Evolutionary conservation across 2,113 vertebrate species (phyloP).

Genomic region (Stegastes partitus): DNA sequence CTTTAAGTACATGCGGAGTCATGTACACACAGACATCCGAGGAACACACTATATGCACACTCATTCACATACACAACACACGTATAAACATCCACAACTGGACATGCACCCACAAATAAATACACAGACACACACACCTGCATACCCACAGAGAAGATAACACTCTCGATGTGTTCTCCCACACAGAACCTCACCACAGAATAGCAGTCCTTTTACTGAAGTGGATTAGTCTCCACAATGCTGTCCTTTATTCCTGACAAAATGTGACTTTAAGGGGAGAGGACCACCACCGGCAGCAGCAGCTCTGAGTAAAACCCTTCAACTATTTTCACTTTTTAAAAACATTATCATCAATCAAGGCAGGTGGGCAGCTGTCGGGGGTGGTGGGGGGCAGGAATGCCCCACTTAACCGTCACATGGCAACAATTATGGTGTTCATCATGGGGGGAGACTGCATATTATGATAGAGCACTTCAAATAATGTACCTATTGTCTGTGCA

Average conservation of each 20-base stretch:
- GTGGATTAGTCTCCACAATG: slow-evolving; percentile 82
- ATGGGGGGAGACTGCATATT: slow-evolving; percentile 32
- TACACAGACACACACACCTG: slow-evolving; percentile 21
- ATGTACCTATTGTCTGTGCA: slow-evolving; percentile 62
- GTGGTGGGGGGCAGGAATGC: slow-evolving; percentile 58
- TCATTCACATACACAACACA: no score
- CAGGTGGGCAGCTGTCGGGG: slow-evolving; percentile 77
- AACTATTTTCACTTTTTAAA: slow-evolving; percentile 82
- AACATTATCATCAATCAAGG: slow-evolving; percentile 87
- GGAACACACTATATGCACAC: no score
- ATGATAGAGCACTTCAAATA: slow-evolving; percentile 52
- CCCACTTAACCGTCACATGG: slow-evolving; percentile 76
- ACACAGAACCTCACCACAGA: slow-evolving; percentile 54
- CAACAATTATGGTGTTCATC: slow-evolving; percentile 72
- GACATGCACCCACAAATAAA: slow-evolving; percentile 28
- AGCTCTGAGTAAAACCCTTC: slow-evolving; percentile 54
- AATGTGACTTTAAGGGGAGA: slow-evolving; percentile 73
- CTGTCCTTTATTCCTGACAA: slow-evolving; percentile 77
- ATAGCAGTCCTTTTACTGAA: slow-evolving; percentile 56
- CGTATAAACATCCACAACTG: no score
- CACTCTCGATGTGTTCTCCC: slow-evolving; percentile 37
- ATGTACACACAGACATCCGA: no score
- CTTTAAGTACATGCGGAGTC: no score
- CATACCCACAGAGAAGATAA: slow-evolving; percentile 28
- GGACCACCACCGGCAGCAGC: slow-evolving; percentile 13